Evolutionary conservation across 2,888 invertebrate species (phyloP), one percentile per base, ranked within the genome.

Genomic region (Ashinkailepas kermadecensis): DNA sequence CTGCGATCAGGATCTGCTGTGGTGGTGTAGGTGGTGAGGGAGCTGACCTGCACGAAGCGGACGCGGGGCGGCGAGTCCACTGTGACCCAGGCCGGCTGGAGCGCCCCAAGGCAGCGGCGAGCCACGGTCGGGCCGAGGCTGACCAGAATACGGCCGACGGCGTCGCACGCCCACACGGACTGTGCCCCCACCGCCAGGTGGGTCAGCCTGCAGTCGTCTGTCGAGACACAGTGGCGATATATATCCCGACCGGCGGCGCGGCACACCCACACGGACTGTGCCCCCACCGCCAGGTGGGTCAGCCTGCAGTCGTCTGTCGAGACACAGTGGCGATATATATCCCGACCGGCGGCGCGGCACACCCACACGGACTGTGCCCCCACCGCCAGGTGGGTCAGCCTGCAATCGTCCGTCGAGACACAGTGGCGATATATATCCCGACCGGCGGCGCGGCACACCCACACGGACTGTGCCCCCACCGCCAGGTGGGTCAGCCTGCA

Each of bases 131-230:
- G 87, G 3, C 89, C 89, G 80, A 89, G 87, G 65, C 89, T 86
- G 85, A 89, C 87, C 84, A 87, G 88, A 39, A 89, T 86, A 23
- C 85, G 84, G 7, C 89, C 89, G 65, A 86, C 85, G 80, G 85
- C 85, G 84, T 89, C 89, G 84, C 89, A 88, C 0, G 88, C 88
- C 89, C 89, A 89, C 21, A 89, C 88, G 57, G 87, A 87, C 83
- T 88, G 86, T 58, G 86, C 85, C 9, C 89, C 88, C 85, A 89
- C 88, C 56, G 87, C 87, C 57, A 90, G 84, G 84, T 87, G 86
- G 0, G 87, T 86, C 70, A 89, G 84, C 57, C 86, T 86, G 6
- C 86, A 85, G 70, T 85, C 85, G 65, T 87, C 88, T 88, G 84
- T 15, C 82, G 81, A 18, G 78, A 81, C 62, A 64, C 25, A n/a